These are phyloP conservation scores for Frankliniella fusca DNA, from an alignment of 2,888 invertebrate genomes.

Conservation along the genomic window DNA sequence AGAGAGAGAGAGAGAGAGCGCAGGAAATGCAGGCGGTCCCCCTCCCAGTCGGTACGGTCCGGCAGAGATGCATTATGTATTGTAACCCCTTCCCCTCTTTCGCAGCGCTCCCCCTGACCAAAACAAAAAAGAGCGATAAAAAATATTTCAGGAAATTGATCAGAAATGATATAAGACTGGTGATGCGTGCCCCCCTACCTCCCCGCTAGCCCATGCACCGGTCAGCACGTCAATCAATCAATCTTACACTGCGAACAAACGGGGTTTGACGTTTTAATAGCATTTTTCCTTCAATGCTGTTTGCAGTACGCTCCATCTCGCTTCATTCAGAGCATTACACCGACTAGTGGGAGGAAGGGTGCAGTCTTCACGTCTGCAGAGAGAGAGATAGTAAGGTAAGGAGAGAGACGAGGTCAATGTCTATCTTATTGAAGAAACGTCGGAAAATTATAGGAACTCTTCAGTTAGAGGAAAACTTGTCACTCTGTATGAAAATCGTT, in stretches of 20 bases:
- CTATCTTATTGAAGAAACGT: too few relatives aligned
- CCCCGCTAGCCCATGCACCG: background rate
- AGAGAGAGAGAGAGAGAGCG: background rate
- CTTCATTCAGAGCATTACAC: too few relatives aligned
- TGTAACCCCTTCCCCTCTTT: constrained; percentile 13
- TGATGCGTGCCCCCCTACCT: background rate
- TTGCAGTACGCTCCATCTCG: too few relatives aligned
- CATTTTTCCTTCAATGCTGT: background rate
- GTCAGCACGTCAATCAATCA: constrained; percentile 12
- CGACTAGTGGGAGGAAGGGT: too few relatives aligned
- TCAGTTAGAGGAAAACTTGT: too few relatives aligned
- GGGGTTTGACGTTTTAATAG: background rate
- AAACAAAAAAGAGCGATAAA: constrained; percentile 8
- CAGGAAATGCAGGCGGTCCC: constrained; percentile 8
- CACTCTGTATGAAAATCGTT: too few relatives aligned
- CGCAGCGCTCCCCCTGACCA: background rate
- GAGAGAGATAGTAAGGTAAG: too few relatives aligned
- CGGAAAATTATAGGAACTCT: too few relatives aligned
- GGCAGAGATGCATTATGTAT: constrained; percentile 26
- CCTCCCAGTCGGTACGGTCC: constrained; percentile 11
- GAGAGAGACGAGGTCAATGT: too few relatives aligned
- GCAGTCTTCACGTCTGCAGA: too few relatives aligned
- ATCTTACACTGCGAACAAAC: background rate
- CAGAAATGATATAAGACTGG: constrained; percentile 20
- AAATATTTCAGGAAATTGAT: constrained; percentile 23